Evolutionary conservation across 2,113 vertebrate genomes (phyloP), one percentile per base, ranked within the genome.

Genomic region (Echinops telfairi): DNA sequence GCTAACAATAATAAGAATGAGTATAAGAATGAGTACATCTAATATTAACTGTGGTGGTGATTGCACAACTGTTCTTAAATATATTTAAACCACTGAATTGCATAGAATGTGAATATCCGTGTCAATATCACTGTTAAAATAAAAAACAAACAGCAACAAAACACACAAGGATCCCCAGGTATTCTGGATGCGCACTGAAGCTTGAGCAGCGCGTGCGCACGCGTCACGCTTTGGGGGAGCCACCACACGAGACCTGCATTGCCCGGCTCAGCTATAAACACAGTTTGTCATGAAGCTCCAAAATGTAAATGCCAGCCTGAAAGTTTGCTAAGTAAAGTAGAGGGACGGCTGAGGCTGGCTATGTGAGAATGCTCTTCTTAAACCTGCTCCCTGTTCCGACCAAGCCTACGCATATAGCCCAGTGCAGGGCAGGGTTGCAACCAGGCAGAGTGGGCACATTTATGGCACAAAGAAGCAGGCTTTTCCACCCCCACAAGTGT

Each of bases 241-340:
- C 47, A 53, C 47, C 47, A 10, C 47, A 53, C 47, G 47, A 53
- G 47, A 53, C 9, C 47, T n/a, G 1, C 29, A 64, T 70, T 91
- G 92, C 75, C 82, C 79, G 92, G 88, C 68, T 75, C 40, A 80
- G 40, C 31, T 93, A 57, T 80, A 43, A 88, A 89, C 47, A 92
- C 47, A 10, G 10, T 91, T 70, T 94, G 23, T 8, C 87, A 81
- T 2, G 10, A 71, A 96, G 23, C 31, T 95, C 47, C 38, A 95
- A 91, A 92, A 81, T 36, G 12, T 36, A 95, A 93, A 85, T 27
- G n/a, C 29, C 38, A 75, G 62, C 27, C 60, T 89, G 88, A 73
- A 58, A 83, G 47, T 89, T 82, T 83, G 31, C 10, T 68, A 93
- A 83, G 36, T 47, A 76, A 62, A 87, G 58, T 22, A 33, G 40